Evolutionary conservation across 2,797 vertebrate species (phyloP).

Genomic region (Takifugu rubripes): DNA sequence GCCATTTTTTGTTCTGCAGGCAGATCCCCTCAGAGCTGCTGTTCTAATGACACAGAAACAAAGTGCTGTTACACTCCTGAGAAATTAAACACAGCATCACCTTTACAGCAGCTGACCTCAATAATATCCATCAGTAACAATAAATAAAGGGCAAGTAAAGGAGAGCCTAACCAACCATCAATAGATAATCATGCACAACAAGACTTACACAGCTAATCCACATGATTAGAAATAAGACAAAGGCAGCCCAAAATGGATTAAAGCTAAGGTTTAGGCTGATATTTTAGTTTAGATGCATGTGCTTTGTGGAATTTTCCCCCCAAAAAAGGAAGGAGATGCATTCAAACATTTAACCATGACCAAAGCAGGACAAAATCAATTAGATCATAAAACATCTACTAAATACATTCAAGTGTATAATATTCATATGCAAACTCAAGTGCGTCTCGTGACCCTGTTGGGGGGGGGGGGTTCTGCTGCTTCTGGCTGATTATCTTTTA

Average conservation of each 20-base stretch:
- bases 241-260: constrained; percentile 29
- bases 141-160: too few relatives aligned
- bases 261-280: constrained; percentile 39
- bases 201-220: constrained; percentile 38
- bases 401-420: too few relatives aligned
- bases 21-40: constrained; percentile 41
- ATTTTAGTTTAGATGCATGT: constrained; percentile 28
- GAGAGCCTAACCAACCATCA: too few relatives aligned
- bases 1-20: constrained; percentile 32
- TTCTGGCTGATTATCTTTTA: constrained; percentile 28
- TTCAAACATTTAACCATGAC: too few relatives aligned
- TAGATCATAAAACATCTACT: too few relatives aligned
- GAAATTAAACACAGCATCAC: not conserved
- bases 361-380: too few relatives aligned
- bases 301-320: constrained; percentile 7
- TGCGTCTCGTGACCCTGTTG: constrained; percentile 11
- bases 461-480: constrained; percentile 5
- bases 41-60: constrained; percentile 46
- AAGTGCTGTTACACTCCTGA: not conserved
- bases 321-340: not conserved
- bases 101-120: too few relatives aligned
- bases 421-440: not conserved
- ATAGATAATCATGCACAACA: not conserved
- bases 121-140: too few relatives aligned
- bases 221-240: constrained; percentile 31